Percentiles rank a stretch among this genome's conserved stretches.
phyloP scores from a whole-genome alignment of 2,113 vertebrate genomes.

The Dicaeum eximium region DNA sequence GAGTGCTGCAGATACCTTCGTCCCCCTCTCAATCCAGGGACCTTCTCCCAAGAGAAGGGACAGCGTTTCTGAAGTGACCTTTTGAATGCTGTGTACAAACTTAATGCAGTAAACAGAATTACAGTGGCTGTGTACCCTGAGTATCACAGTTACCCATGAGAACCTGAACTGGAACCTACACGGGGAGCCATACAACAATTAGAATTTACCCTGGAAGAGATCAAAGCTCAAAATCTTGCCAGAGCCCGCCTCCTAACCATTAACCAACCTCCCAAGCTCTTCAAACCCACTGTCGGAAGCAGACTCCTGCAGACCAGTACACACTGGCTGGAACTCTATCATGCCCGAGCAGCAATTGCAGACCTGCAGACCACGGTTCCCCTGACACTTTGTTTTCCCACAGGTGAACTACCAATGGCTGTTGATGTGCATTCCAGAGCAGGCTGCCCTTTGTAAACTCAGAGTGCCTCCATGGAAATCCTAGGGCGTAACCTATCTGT shows the following conservation, averaged over 20 bases:
- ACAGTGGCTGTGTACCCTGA: not conserved
- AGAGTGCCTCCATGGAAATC: not conserved
- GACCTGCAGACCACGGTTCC: not conserved
- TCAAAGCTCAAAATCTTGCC: not conserved
- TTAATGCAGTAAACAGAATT: not conserved
- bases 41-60: not conserved
- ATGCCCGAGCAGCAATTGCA: not conserved
- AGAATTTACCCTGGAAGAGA: not conserved
- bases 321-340: not conserved
- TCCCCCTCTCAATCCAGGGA: not conserved
- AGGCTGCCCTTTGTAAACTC: not conserved
- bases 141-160: not conserved
- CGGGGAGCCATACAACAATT: not conserved
- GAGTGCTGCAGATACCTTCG: not conserved
- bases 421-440: not conserved
- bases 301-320: not conserved
- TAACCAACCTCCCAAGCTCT: not conserved
- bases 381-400: not conserved
- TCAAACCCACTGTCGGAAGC: not conserved
- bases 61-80: not conserved
- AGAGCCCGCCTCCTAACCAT: not conserved
- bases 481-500: rapidly evolving
- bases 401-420: not conserved
- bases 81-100: not conserved
- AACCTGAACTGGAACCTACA: not conserved